Evolutionary conservation across 2,113 vertebrate genomes (phyloP), one percentile per base, ranked within the genome.

Genomic region (Paracanthobrama guichenoti): DNA sequence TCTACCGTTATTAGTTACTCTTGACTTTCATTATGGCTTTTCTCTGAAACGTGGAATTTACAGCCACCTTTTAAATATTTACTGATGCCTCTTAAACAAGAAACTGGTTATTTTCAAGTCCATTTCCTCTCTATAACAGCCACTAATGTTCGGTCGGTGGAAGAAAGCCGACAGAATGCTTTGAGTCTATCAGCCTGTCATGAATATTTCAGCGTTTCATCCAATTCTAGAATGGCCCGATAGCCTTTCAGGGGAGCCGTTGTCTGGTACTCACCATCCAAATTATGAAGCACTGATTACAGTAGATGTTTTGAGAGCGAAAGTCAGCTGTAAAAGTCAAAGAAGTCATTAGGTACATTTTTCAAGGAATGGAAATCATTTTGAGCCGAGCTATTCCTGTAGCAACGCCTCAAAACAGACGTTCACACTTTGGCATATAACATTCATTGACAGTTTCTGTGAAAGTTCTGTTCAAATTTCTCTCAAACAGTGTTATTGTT

Each of bases 201-300:
- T 85, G 84, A 85, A 85, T 85, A 75, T 85, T 85, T 85, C 69
- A 85, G 69, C 14, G 14, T 64, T 81, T 74, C 78, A 62, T 71
- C 69, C 67, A n/a, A 48, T 60, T 62, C 83, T 62, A 50, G 53
- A 42, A 71, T 62, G 53, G 66, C 64, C 64, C 46, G 67, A 48
- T 73, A 20, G 76, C 26, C 11, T 85, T 55, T 72, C 62, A 84
- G 46, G 84, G 55, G 44, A 73, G 76, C 55, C 46, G 22, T 39
- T 46, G 14, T 78, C 62, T 59, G 75, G 50, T 28, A 26, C 62
- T 42, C 42, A 64, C n/a, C 64, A 59, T 48, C 55, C 12, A 5
- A 59, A 85, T 72, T 59, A 67, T 48, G 6, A 66, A 79, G 44
- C 6, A 2, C 18, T 81, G 35, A 26, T 66, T 74, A 74, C 14